A percentile compares a stretch with the other conserved stretches of the same genome.
Evolutionary conservation across 2,888 invertebrate species (phyloP).

Genomic region (Axea sp.): DNA sequence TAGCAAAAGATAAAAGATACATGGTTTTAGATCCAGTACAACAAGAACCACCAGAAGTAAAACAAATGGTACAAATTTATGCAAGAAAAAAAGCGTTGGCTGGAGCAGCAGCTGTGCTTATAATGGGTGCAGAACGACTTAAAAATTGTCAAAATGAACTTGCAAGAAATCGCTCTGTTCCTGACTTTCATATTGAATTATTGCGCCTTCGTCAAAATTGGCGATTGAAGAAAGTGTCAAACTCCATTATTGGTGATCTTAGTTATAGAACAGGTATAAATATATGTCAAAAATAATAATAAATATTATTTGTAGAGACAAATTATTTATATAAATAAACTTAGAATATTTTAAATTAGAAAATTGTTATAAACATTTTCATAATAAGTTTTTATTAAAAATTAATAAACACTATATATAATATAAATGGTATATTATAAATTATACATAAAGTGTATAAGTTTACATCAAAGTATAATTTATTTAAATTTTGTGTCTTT

Average conservation of each 20-base stretch:
- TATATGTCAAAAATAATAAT: too few relatives aligned
- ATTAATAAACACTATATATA: too few relatives aligned
- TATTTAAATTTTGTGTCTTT: too few relatives aligned
- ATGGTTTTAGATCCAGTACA: slow-evolving; percentile 96
- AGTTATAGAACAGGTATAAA: slow-evolving; percentile 90
- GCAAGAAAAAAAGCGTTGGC: slow-evolving; percentile 95
- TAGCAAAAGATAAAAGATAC: slow-evolving; percentile 96
- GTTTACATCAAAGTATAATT: too few relatives aligned
- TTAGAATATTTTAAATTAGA: too few relatives aligned
- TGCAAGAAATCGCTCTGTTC: slow-evolving; percentile 87
- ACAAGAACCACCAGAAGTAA: slow-evolving; percentile 89
- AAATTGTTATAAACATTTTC: too few relatives aligned
- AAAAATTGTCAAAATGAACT: slow-evolving; percentile 90
- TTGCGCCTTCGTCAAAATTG: slow-evolving; percentile 94
- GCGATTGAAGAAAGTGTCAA: slow-evolving; percentile 97
- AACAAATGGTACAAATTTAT: slow-evolving; percentile 93
- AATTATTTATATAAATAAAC: too few relatives aligned
- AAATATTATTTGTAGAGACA: too few relatives aligned
- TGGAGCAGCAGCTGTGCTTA: slow-evolving; percentile 91
- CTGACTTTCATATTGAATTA: slow-evolving; percentile 96
- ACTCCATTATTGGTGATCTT: slow-evolving; percentile 96
- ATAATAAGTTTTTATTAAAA: too few relatives aligned
- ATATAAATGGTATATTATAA: too few relatives aligned
- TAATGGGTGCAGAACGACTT: slow-evolving; percentile 92
- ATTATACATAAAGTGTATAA: too few relatives aligned